Evolutionary conservation across 2,113 vertebrate species (phyloP).

Genomic region (Hydropotes inermis): DNA sequence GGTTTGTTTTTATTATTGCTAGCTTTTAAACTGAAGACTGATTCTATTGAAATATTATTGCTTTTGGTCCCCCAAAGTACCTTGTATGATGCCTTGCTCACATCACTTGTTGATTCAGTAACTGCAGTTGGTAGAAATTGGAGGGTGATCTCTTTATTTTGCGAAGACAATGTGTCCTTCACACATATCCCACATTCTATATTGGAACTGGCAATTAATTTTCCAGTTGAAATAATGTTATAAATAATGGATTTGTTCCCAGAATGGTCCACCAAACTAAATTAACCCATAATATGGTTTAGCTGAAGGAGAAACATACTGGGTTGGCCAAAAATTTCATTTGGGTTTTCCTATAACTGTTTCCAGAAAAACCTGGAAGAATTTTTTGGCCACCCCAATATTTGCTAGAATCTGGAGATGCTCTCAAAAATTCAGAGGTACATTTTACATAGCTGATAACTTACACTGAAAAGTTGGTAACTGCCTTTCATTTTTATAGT

Average conservation of each 20-base stretch:
- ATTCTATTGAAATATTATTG: neutral
- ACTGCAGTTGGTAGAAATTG: neutral
- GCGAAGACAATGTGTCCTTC: constrained; percentile 12
- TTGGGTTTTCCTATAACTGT: neutral
- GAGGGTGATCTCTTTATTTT: neutral
- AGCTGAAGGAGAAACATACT: neutral
- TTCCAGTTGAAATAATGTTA: constrained; percentile 35
- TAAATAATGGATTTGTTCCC: constrained; percentile 8
- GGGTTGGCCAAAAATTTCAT: neutral
- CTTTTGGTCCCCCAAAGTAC: neutral
- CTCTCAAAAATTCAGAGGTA: neutral
- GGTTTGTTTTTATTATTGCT: neutral
- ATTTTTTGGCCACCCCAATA: neutral
- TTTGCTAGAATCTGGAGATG: neutral
- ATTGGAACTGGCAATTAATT: constrained; percentile 3
- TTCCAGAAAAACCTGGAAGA: neutral
- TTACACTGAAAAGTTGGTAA: neutral
- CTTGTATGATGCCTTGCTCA: too few species aligned
- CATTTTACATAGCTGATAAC: neutral
- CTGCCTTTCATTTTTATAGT: neutral
- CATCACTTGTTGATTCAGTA: neutral
- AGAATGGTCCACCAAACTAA: neutral
- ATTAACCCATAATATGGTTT: neutral
- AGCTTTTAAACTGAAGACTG: neutral
- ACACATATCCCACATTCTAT: neutral